A percentile compares a stretch with the other conserved stretches of the same genome.
Evolutionary conservation across 2,113 vertebrate genomes (phyloP).

Genomic region (Melanerpes aurifrons): DNA sequence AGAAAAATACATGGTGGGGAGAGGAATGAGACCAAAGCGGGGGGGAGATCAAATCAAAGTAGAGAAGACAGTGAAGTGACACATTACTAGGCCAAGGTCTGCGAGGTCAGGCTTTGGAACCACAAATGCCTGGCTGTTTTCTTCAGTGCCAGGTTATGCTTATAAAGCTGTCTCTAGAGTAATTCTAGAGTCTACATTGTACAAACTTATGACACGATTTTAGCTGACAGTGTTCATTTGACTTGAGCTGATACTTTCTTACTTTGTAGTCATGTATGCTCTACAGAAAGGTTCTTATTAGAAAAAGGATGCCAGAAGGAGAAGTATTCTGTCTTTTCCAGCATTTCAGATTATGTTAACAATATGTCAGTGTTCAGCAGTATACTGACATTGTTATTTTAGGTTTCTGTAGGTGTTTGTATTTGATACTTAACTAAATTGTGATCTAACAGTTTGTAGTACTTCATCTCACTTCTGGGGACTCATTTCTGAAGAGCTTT

Average conservation of each 20-base stretch:
- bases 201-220: not conserved
- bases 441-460: not conserved
- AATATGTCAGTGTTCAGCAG: accelerated
- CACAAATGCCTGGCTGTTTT: not conserved
- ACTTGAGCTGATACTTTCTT: not conserved
- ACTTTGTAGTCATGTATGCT: not conserved
- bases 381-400: not conserved
- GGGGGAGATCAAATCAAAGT: not conserved
- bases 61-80: not conserved
- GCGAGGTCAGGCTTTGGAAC: not conserved
- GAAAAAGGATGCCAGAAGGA: not conserved
- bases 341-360: not conserved
- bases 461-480: not conserved
- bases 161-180: not conserved
- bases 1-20: not conserved
- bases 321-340: not conserved
- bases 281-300: not conserved
- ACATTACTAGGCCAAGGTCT: not conserved
- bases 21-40: not conserved
- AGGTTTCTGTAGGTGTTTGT: not conserved
- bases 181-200: not conserved
- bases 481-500: too few relatives aligned
- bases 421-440: not conserved
- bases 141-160: not conserved
- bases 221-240: not conserved